These are phyloP conservation scores for Channa striata DNA, from an alignment of 2,797 vertebrate genomes.

Conservation along the genomic window DNA sequence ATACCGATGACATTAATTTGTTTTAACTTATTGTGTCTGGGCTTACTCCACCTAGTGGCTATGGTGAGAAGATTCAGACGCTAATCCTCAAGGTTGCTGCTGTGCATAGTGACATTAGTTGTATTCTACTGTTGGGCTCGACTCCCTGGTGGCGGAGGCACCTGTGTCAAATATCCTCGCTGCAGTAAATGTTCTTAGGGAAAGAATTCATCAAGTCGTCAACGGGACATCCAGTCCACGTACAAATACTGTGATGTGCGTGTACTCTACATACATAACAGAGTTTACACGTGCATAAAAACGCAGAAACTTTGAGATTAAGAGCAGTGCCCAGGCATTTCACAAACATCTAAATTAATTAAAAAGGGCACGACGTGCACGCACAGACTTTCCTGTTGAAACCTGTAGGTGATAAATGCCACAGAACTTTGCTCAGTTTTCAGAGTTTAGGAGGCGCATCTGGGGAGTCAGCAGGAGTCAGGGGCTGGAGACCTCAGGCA, in stretches of 20 bases:
- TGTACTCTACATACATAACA: no score
- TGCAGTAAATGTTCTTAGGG: slow-evolving; percentile 25
- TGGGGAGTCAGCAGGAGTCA: not conserved
- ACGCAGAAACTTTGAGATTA: not conserved
- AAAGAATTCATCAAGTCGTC: slow-evolving; percentile 28
- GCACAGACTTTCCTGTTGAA: not conserved
- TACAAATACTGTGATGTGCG: no score
- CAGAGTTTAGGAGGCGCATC: not conserved
- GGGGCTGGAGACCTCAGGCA: not conserved
- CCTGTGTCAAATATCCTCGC: slow-evolving; percentile 51
- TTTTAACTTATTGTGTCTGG: not conserved
- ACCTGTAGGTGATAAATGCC: not conserved
- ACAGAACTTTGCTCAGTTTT: not conserved
- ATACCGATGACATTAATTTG: not conserved
- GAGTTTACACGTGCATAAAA: no score
- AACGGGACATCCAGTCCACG: slow-evolving; percentile 4
- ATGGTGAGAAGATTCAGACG: slow-evolving; percentile 4
- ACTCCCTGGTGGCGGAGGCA: slow-evolving; percentile 20
- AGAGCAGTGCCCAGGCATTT: not conserved
- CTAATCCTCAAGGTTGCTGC: not conserved
- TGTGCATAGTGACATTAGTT: slow-evolving; percentile 11
- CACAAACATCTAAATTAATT: not conserved
- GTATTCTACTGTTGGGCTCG: slow-evolving; percentile 37
- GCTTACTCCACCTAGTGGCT: slow-evolving; percentile 57
- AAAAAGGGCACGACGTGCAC: not conserved